Evolutionary conservation across 1,140 invertebrate species (phyloP), one percentile per base, ranked within the genome.

Genomic region (Papilio helenus): DNA sequence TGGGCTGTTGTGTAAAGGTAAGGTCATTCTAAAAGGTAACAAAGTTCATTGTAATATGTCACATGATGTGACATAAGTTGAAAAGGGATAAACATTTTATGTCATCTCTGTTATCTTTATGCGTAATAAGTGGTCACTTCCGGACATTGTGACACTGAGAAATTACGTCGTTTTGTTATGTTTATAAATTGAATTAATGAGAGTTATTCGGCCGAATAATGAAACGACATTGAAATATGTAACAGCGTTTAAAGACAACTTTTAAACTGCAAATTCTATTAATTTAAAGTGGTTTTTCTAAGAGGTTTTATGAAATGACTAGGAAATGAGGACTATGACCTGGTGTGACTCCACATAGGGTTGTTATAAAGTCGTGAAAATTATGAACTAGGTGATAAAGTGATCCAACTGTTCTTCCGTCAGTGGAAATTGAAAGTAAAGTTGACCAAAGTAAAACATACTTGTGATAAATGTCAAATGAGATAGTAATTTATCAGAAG

Each of bases 401-500:
- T 39, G 7, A 39, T 8, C 2, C 49, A 55, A 20, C 5, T 55
- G n/a, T n/a, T 46, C 14, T 9, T 46, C 44, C 7, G 46, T 7
- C 46, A 49, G n/a, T 55, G n/a, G 51, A 29, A 65, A 65, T 26
- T 34, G 3, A 5, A 3, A 34, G 3, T 29, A 18, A 61, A 61
- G 20, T 23, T 55, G 51, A 8, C 51, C 7, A 20, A 20, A n/a
- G 51, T 55, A 55, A 61, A 61, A 61, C 58, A 68, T 68, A 68
- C 14, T 68, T 12, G 23, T 68, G 61, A 68, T 68, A 68, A 68
- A 29, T 68, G 61, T 68, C 61, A 68, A 68, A 68, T 68, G 16
- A 68, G 26, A 68, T 68, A 68, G 61, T 68, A 68, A 68, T 68
- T 68, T 68, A 68, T 68, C 61, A 34, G 61, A 68, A 34, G 61